These are phyloP conservation scores for Toxotes lorentzi DNA, from an alignment of 2,797 vertebrate genomes.

Conservation along the genomic window DNA sequence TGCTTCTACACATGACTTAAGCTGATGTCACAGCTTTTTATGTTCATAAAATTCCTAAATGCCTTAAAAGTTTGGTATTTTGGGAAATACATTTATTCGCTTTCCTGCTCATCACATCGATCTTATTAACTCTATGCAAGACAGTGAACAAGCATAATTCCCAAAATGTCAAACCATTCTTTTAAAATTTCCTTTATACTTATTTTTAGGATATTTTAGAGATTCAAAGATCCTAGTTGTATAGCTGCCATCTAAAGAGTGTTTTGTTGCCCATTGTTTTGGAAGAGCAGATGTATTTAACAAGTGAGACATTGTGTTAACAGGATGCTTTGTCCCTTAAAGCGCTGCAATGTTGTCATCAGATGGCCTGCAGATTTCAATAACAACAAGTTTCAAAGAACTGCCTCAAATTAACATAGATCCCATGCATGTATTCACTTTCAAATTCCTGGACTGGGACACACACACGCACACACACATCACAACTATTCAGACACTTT, in stretches of 20 bases:
- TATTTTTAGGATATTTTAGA: not conserved
- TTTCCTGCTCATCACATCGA: not conserved
- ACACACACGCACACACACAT: constrained; percentile 44
- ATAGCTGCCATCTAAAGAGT: not conserved
- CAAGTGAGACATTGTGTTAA: constrained; percentile 16
- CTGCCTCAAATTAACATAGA: constrained; percentile 65
- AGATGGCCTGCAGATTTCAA: constrained; percentile 44
- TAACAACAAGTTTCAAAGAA: constrained; percentile 51
- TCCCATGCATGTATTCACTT: constrained; percentile 60
- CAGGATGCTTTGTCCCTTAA: constrained; percentile 14
- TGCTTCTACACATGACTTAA: not conserved
- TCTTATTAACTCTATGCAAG: not conserved
- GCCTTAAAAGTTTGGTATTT: not conserved
- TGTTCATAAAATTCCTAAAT: not conserved
- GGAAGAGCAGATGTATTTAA: constrained; percentile 16
- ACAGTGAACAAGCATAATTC: not conserved
- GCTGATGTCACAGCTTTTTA: not conserved
- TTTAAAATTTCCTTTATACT: not conserved
- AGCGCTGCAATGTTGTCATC: constrained; percentile 41
- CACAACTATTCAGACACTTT: constrained; percentile 76
- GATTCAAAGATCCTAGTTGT: not conserved
- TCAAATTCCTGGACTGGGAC: constrained; percentile 46
- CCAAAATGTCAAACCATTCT: not conserved
- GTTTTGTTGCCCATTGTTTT: constrained; percentile 13
- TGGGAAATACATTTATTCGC: not conserved